Evolutionary conservation across 2,888 invertebrate genomes (phyloP), one percentile per base, ranked within the genome.

Genomic region (Oegoconia quadripuncta): DNA sequence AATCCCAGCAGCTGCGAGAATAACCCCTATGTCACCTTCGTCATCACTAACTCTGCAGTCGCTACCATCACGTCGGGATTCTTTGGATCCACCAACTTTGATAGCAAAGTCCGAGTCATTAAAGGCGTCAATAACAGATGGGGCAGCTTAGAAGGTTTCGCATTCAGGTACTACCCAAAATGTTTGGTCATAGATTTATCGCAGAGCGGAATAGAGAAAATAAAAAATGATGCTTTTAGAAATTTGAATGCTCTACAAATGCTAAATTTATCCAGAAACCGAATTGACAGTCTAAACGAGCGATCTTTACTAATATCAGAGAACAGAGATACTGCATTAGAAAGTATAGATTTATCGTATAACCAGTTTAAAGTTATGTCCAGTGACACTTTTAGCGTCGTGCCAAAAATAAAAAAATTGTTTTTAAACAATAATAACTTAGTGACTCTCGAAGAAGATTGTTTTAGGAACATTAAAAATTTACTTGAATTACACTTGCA

Each of bases 1-100:
- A 61, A 56, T n/a, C 66, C 69, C 0, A 41, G 82, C 41, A 49
- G 55, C 1, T 34, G 23, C 1, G 59, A 64, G 0, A n/a, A n/a
- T n/a, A n/a, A n/a, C n/a, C 59, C 68, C 0, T 56, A 70, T 30
- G 72, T 80, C 22, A 69, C 51, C 2, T 78, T 82, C 39, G 30
- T 63, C 35, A 64, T 84, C 3, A 48, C 42, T 0, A 44, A 56
- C 6, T 70, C 79, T 0, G 36, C n/a, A 0, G 5, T 39, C 1
- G 46, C 52, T 0, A 43, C 41, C 0, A 47, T 84, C 0, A 64
- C 62, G 0, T 40, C 64, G 0, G 62, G 63, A 1, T 80, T 72
- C 49, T 86, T 86, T 31, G 65, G 74, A 2, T 39, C 75, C 3
- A 86, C 84, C 0, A 84, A 84, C 45, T 86, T 84, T 13, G 84